Evolutionary conservation across 2,888 invertebrate genomes (phyloP).

Genomic region (Bhutanitis thaidina): DNA sequence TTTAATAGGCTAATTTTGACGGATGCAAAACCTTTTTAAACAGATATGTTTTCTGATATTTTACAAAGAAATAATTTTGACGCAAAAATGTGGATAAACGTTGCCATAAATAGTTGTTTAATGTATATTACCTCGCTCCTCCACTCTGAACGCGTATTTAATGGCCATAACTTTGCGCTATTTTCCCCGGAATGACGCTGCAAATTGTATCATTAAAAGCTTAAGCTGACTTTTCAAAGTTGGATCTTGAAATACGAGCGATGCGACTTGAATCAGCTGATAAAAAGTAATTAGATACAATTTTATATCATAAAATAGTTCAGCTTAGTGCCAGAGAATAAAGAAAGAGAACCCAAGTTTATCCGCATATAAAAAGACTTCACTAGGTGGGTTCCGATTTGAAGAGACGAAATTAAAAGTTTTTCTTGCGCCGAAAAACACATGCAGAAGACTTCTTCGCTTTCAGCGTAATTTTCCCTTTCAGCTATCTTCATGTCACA

Average conservation of each 20-base stretch:
- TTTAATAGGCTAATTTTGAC: too few relatives aligned
- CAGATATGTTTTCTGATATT: neutral
- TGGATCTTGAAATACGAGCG: slow-evolving; percentile 18
- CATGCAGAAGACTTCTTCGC: too few relatives aligned
- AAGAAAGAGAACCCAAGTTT: too few relatives aligned
- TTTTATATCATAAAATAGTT: too few relatives aligned
- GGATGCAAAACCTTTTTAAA: too few relatives aligned
- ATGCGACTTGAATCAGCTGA: slow-evolving; percentile 8
- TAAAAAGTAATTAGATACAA: slow-evolving; percentile 1
- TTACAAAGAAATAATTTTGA: neutral
- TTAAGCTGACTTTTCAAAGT: slow-evolving; percentile 21
- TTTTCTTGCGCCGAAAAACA: too few relatives aligned
- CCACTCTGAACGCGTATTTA: slow-evolving; percentile 4
- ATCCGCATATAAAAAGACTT: too few relatives aligned
- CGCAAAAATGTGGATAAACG: neutral
- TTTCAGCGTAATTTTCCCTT: too few relatives aligned
- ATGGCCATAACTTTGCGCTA: slow-evolving; percentile 15
- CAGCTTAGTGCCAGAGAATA: too few relatives aligned
- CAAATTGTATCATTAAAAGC: slow-evolving; percentile 26
- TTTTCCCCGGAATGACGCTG: slow-evolving; percentile 21
- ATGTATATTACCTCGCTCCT: neutral
- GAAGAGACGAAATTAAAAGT: too few relatives aligned
- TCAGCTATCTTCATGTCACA: too few relatives aligned
- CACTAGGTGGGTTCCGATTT: too few relatives aligned
- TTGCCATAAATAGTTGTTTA: slow-evolving; percentile 1